Percentiles rank a stretch among this genome's conserved stretches.
Evolutionary conservation across 2,113 vertebrate species (phyloP).

Genomic region (Synchiropus splendidus): DNA sequence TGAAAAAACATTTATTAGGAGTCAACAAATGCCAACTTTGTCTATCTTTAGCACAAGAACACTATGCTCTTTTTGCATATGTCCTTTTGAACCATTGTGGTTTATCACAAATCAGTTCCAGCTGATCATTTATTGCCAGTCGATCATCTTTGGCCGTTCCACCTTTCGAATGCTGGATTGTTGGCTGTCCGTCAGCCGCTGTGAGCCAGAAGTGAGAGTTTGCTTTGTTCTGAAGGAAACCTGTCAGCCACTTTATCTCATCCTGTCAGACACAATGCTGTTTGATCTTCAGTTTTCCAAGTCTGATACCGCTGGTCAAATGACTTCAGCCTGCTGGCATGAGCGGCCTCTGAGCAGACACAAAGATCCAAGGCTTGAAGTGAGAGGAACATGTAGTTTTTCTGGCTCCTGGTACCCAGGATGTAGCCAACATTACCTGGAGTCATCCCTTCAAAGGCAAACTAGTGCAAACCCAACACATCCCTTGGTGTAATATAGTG

Average conservation of each 20-base stretch:
- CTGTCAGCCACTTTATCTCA: constrained; percentile 62
- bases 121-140: constrained; percentile 29
- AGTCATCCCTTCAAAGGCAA: background rate
- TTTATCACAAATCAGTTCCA: no score
- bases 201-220: constrained; percentile 54
- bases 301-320: constrained; percentile 49
- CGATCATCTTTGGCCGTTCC: constrained; percentile 36
- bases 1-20: no score
- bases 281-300: constrained; percentile 52
- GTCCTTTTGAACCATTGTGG: no score
- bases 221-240: constrained; percentile 56
- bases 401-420: no score
- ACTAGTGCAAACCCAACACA: no score
- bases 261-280: constrained; percentile 59
- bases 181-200: constrained; percentile 44
- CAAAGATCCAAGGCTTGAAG: no score
- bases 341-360: background rate
- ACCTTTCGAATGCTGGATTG: constrained; percentile 49
- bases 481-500: no score
- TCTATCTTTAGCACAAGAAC: no score
- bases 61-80: no score
- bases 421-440: constrained; percentile 1
- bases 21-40: no score
- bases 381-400: no score
- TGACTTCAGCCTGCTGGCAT: constrained; percentile 41